Evolutionary conservation across 2,113 vertebrate genomes (phyloP).

Genomic region (Natator depressus): DNA sequence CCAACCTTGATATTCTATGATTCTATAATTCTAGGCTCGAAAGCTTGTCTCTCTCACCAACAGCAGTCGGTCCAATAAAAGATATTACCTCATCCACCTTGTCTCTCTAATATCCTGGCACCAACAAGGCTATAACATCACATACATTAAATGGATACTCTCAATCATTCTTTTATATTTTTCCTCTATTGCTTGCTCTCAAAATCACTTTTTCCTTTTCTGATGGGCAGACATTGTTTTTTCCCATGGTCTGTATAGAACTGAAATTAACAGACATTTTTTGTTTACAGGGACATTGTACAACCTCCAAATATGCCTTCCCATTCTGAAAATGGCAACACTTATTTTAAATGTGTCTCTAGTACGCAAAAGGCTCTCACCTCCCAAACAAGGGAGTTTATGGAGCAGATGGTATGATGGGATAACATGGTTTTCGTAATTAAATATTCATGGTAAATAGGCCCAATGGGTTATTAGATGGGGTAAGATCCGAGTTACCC

Average conservation of each 20-base stretch:
- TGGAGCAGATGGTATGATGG: too few relatives aligned
- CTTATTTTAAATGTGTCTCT: neutral
- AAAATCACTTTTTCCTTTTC: neutral
- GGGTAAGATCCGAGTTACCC: too few relatives aligned
- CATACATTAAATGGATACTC: neutral
- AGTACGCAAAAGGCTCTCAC: neutral
- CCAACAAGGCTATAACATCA: neutral
- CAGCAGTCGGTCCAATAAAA: neutral
- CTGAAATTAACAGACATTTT: slow-evolving; percentile 15
- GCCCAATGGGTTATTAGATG: too few relatives aligned
- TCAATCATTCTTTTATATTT: slow-evolving; percentile 13
- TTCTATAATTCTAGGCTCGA: neutral
- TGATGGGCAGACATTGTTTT: neutral
- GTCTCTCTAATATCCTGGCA: neutral
- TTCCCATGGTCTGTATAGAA: neutral
- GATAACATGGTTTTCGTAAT: too few relatives aligned
- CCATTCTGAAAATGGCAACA: neutral
- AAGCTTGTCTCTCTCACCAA: neutral
- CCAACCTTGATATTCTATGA: too few relatives aligned
- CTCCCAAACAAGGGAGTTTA: neutral
- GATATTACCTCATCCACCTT: neutral
- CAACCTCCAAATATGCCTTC: neutral
- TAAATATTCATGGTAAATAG: too few relatives aligned
- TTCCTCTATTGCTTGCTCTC: neutral
- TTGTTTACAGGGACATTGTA: neutral